Percentiles rank a stretch among this genome's conserved stretches.
Conservation (phyloP, 2,113 vertebrate genomes). For the Butorides virescens region DNA sequence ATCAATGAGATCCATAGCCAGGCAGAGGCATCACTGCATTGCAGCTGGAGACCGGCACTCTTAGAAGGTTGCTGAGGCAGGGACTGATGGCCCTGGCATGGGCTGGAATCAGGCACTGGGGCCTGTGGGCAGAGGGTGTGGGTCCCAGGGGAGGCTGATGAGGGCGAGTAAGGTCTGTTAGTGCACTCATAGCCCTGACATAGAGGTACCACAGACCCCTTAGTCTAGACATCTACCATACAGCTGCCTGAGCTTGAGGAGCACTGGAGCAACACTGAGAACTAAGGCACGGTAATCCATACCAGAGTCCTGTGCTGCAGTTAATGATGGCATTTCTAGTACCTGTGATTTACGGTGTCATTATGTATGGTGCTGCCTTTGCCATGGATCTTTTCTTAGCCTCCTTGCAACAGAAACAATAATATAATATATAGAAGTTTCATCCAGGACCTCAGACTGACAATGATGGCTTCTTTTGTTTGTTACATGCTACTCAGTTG, state of each 20-base stretch:
- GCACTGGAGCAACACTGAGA: not conserved
- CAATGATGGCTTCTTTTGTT: not conserved
- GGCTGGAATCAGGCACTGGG: not conserved
- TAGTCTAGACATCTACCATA: rapidly evolving
- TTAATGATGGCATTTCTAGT: not conserved
- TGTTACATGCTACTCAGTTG: not conserved
- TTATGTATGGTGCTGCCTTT: not conserved
- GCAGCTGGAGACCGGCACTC: not conserved
- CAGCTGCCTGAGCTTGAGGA: not conserved
- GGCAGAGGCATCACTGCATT: not conserved
- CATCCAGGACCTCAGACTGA: not conserved
- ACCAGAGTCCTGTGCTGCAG: not conserved
- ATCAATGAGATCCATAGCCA: not conserved
- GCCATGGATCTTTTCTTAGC: not conserved
- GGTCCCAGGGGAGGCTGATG: not conserved
- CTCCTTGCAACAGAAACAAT: not conserved
- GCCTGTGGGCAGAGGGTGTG: rapidly evolving
- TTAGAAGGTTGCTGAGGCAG: not conserved
- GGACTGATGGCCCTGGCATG: not conserved
- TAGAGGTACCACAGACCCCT: not conserved
- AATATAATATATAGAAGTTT: not conserved
- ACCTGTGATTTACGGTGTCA: not conserved
- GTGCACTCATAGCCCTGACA: not conserved
- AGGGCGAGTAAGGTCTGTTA: not conserved
- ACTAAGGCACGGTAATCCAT: not conserved